Evolutionary conservation across 2,888 invertebrate genomes (phyloP).

Genomic region (Pyrgus malvae): DNA sequence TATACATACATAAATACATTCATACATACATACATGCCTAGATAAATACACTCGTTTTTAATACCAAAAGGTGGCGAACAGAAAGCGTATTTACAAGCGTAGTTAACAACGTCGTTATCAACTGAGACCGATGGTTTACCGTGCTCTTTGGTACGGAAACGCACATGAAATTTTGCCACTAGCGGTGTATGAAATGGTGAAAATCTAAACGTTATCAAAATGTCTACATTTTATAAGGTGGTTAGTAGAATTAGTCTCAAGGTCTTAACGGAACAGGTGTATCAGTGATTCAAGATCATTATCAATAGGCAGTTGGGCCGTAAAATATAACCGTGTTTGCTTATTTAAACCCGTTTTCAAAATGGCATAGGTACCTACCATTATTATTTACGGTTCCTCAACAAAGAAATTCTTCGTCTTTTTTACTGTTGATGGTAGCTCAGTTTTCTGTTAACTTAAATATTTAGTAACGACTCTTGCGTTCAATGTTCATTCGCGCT

Average conservation of each 20-base stretch:
- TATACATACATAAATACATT: too few relatives aligned
- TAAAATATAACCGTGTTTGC: conserved; percentile 18
- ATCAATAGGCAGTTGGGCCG: conserved; percentile 12
- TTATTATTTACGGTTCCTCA: conserved; percentile 1
- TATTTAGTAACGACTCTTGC: background rate
- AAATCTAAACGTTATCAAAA: too few relatives aligned
- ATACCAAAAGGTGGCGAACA: too few relatives aligned
- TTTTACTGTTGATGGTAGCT: background rate
- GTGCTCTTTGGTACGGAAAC: too few relatives aligned
- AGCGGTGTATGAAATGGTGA: too few relatives aligned
- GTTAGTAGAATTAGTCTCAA: background rate
- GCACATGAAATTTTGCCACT: too few relatives aligned
- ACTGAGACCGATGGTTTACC: too few relatives aligned
- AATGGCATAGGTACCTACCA: conserved; percentile 9
- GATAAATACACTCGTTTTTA: too few relatives aligned
- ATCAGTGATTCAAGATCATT: conserved; percentile 14
- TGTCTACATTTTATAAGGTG: background rate
- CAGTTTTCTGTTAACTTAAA: background rate
- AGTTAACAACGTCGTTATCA: too few relatives aligned
- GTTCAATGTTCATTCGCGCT: too few relatives aligned
- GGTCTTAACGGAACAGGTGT: conserved; percentile 9
- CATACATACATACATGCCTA: too few relatives aligned
- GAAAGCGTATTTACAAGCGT: too few relatives aligned
- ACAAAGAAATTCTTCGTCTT: background rate
- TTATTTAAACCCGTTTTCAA: conserved; percentile 15